These are phyloP conservation scores for Aelia acuminata DNA, from an alignment of 2,888 invertebrate species.

Conservation along the genomic window DNA sequence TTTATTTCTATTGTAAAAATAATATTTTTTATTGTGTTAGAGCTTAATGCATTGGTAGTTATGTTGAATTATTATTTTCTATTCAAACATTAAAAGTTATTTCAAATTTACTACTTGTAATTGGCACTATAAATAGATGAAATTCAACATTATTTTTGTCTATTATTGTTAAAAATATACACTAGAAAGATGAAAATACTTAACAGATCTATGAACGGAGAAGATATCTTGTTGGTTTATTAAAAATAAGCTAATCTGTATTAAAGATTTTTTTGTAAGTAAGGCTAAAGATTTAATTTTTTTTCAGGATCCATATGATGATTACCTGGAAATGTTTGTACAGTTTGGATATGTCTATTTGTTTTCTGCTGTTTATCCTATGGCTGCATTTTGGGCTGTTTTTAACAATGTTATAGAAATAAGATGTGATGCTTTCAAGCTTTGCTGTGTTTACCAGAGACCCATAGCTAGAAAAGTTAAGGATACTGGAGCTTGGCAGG, in stretches of 20 bases:
- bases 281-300: neutral
- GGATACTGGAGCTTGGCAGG: slow-evolving; percentile 85
- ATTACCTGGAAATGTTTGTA: slow-evolving; percentile 83
- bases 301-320: slow-evolving; percentile 79
- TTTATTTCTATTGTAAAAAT: no score
- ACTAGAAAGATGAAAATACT: no score
- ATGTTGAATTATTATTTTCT: no score
- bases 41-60: no score
- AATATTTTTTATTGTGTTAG: no score
- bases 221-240: no score
- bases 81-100: no score
- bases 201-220: no score
- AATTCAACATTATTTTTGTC: no score
- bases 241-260: neutral
- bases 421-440: slow-evolving; percentile 81
- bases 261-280: neutral
- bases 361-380: slow-evolving; percentile 83
- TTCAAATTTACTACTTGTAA: no score
- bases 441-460: slow-evolving; percentile 79
- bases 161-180: no score
- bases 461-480: slow-evolving; percentile 78
- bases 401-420: slow-evolving; percentile 83
- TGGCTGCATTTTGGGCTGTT: slow-evolving; percentile 82
- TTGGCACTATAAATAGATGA: no score
- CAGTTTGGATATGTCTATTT: slow-evolving; percentile 86